Percentiles rank a stretch among this genome's conserved stretches.
Evolutionary conservation across 2,113 vertebrate species (phyloP).

Genomic region (Turnix velox): DNA sequence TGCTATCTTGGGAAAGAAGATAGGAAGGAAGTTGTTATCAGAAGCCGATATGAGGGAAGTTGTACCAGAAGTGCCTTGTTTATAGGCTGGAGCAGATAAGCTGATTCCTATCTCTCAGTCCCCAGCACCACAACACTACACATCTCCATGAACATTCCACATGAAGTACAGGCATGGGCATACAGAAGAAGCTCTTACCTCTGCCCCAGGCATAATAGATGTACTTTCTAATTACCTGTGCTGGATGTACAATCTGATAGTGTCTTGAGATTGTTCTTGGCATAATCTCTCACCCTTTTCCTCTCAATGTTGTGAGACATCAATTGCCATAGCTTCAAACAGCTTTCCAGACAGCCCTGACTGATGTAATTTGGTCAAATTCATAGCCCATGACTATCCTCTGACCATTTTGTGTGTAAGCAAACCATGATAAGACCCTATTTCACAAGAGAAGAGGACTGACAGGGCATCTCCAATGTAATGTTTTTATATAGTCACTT

Average conservation of each 20-base stretch:
- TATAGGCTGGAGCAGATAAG: neutral
- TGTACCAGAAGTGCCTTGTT: neutral
- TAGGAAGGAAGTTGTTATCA: conserved; percentile 42
- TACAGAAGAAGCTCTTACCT: neutral
- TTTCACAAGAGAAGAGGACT: neutral
- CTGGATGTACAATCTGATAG: neutral
- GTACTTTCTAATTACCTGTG: neutral
- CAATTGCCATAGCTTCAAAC: neutral
- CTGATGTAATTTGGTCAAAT: neutral
- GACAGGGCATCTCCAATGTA: neutral
- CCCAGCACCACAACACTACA: neutral
- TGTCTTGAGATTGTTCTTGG: neutral
- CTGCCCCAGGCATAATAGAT: neutral
- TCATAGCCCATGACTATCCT: neutral
- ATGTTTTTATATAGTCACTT: neutral
- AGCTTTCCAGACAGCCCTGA: neutral
- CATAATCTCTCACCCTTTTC: neutral
- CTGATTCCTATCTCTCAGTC: neutral
- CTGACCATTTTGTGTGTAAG: neutral
- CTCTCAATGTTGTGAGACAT: neutral
- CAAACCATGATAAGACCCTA: neutral
- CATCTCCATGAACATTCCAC: neutral
- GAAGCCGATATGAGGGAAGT: neutral
- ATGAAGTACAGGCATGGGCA: neutral
- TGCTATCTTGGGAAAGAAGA: conserved; percentile 6